Base-by-base conservation (phyloP, 2,888 invertebrate genomes). In the Polia nebulosa region DNA sequence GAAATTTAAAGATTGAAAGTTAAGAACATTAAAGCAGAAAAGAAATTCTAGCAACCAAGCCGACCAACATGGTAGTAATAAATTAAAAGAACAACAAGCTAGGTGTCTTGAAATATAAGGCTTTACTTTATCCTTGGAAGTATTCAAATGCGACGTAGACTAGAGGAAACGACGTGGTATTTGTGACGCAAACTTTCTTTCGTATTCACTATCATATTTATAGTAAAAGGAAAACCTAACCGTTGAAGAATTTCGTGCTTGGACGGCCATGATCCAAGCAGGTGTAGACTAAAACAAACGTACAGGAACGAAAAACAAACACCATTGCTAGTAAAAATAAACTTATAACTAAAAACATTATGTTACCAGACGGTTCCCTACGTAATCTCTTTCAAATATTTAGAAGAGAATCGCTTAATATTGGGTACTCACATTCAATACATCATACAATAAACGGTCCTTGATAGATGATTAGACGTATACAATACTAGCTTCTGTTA, bases 201-300 rank as follows among this genome's bases (percentile, higher is more conserved):
- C 2, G 0, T 25, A 44, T 29, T 25, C 27, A 20, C 20, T 13
- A 39, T 25, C 3, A 36, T 71, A 71, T 72, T 72, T 59, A 63
- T 56, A 72, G 15, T 39, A 45, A 44, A 25, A 41, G 15, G 8
- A 62, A 64, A 55, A 58, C 1, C 51, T 58, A 59, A 67, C 29
- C 34, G 36, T 11, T 20, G 32, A 58, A 79, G 69, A 69, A 80
- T 76, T 65, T 70, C 36, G 34, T 41, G 63, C 36, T 51, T 64
- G 68, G 20, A 32, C 68, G 82, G 68, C 80, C 84, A 57, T 82
- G 82, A 83, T 80, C 73, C 61, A 63, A 65, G 49, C 52, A 60
- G 58, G 61, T 58, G 69, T 81, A 65, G 63, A 51, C 53, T 65
- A 68, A 76, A 74, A 69, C 60, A 64, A 55, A 70, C 20, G 39